Percentiles rank a stretch among this genome's conserved stretches.
phyloP scores from a whole-genome alignment of 2,113 vertebrate species.

The Lasiurus cinereus region DNA sequence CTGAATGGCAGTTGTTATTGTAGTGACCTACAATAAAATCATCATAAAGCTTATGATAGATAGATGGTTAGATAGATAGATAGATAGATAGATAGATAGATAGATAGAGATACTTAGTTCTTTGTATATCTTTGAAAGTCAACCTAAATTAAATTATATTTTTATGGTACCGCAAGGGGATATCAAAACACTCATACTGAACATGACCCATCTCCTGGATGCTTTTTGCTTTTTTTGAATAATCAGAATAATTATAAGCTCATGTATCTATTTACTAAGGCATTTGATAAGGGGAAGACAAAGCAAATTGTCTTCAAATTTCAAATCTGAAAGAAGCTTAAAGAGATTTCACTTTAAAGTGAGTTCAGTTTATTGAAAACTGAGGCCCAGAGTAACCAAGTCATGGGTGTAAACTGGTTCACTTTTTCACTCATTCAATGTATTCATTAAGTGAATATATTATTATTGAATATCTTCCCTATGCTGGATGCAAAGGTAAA shows the following conservation, averaged over 20 bases:
- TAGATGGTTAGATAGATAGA: too few species aligned
- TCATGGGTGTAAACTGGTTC: not conserved
- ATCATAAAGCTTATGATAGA: conserved; percentile 31
- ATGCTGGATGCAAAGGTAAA: not conserved
- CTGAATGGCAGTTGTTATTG: conserved; percentile 64
- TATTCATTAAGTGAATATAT: not conserved
- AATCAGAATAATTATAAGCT: conserved; percentile 16
- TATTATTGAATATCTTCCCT: not conserved
- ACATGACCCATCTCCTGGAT: not conserved
- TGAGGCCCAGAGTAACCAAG: not conserved
- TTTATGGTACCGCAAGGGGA: not conserved
- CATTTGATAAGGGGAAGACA: not conserved
- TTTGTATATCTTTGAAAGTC: conserved; percentile 1
- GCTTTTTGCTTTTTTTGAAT: not conserved
- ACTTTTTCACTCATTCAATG: not conserved
- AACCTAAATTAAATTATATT: conserved; percentile 25
- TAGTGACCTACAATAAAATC: conserved; percentile 65
- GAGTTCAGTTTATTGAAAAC: not conserved
- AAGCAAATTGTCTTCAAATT: not conserved
- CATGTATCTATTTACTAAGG: not conserved
- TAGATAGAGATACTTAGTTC: not conserved
- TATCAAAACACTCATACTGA: not conserved
- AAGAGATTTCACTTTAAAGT: not conserved
- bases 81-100: too few species aligned
- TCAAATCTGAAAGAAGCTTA: not conserved